Evolutionary conservation across 2,113 vertebrate species (phyloP), one percentile per base, ranked within the genome.

Genomic region (Hippocampus comes): DNA sequence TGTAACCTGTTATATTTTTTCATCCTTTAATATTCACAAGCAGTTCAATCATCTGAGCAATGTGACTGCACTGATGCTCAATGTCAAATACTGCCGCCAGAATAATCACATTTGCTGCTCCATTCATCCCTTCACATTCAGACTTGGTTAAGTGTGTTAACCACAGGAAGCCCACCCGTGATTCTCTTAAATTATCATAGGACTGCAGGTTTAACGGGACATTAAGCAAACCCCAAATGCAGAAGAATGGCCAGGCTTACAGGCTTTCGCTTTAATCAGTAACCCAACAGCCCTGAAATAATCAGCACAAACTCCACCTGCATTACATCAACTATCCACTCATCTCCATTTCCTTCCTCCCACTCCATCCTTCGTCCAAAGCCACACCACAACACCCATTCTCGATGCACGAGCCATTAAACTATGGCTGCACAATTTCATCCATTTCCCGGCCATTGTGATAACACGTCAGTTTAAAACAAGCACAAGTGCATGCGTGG

Each of bases 101-200:
- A 72, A 78, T 84, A 73, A 85, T 81, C 73, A 80, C 73, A 78
- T 84, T 83, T 84, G 72, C 78, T 69, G 46, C 51, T 76, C 48
- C 67, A 84, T 68, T 84, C 78, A 84, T 75, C 77, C 80, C 75
- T 83, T 86, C 78, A 81, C 21, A 80, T 79, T 78, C 64, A 70
- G 60, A 79, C 74, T 75, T 77, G 71, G 55, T 81, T 63, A 71
- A 72, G 67, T 42, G 72, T 55, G 57, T 67, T 75, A 80, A 79
- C 84, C 76, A 77, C 72, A 25, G 70, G 74, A 73, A 73, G 49
- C 66, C 83, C 77, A 53, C 61, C 15, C 70, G 42, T 82, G 65
- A 86, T 82, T 86, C 75, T 77, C 77, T 73, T 53, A 61, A 70
- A 79, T 78, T 42, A 80, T 75, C 67, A 73, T 56, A 59, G 75